phyloP scores from a whole-genome alignment of 2,797 vertebrate species.

The Philypnodon macrostomus region DNA sequence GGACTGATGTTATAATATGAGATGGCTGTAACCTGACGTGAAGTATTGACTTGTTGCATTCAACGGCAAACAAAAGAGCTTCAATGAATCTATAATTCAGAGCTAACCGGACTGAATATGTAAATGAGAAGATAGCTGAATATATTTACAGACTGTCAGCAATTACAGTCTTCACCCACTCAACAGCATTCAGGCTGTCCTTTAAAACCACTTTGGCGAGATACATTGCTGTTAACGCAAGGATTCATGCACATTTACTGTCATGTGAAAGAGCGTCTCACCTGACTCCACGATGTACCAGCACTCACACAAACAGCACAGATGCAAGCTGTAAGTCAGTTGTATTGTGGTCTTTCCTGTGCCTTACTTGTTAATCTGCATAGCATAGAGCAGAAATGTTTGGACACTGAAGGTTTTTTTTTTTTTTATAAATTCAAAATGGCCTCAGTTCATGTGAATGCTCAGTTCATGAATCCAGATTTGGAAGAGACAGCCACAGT shows the following conservation, averaged over 20 bases:
- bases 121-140: constrained; percentile 9
- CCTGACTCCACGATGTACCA: background rate
- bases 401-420: too few species aligned
- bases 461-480: too few species aligned
- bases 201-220: background rate
- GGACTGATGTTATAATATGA: too few species aligned
- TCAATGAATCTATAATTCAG: constrained; percentile 11
- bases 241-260: background rate
- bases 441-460: too few species aligned
- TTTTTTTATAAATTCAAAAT: too few species aligned
- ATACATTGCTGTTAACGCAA: background rate
- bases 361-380: too few species aligned
- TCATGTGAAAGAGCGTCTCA: background rate
- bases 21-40: constrained; percentile 3
- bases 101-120: background rate
- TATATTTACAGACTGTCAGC: constrained; percentile 2
- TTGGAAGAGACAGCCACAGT: too few species aligned
- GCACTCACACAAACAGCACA: background rate
- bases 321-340: too few species aligned
- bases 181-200: constrained; percentile 6
- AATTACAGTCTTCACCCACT: constrained; percentile 2
- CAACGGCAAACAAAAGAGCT: constrained; percentile 3
- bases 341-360: too few species aligned
- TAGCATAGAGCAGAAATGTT: too few species aligned
- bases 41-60: constrained; percentile 10